Percentiles rank a stretch among this genome's conserved stretches.
phyloP scores from a whole-genome alignment of 2,888 invertebrate genomes.

The Cephus spinipes region DNA sequence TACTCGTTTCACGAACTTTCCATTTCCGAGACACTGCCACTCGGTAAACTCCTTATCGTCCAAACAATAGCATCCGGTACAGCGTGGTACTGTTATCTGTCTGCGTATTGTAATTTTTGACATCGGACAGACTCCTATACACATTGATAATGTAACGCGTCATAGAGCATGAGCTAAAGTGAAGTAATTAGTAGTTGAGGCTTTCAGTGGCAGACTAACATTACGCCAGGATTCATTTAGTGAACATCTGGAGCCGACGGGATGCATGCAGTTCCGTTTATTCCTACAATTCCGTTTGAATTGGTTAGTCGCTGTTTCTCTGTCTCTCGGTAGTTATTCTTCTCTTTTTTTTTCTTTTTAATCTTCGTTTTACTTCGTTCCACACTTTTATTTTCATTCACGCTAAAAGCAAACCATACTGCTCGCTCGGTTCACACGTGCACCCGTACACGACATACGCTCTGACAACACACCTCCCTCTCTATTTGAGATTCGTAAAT shows the following conservation, averaged over 20 bases:
- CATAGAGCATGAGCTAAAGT: slow-evolving; percentile 1
- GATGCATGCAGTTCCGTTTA: slow-evolving; percentile 64
- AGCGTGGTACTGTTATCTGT: background rate
- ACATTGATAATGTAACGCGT: background rate
- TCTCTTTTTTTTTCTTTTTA: background rate
- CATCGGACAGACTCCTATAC: background rate
- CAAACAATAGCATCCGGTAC: background rate
- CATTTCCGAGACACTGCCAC: background rate
- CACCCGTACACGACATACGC: background rate
- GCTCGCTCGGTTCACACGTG: background rate
- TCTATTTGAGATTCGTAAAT: background rate
- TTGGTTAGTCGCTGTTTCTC: slow-evolving; percentile 45
- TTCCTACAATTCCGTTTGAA: slow-evolving; percentile 62
- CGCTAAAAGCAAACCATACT: background rate
- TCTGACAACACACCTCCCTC: background rate
- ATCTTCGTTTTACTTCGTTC: slow-evolving; percentile 1
- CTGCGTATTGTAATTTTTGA: background rate
- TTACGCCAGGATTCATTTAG: slow-evolving; percentile 52
- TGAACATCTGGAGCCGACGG: slow-evolving; percentile 61
- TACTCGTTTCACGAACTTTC: too few relatives aligned
- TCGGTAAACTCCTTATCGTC: background rate
- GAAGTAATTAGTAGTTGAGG: slow-evolving; percentile 43
- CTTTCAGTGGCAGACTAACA: slow-evolving; percentile 30
- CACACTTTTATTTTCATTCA: slow-evolving; percentile 10
- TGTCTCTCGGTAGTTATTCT: background rate